A percentile compares a stretch with the other conserved stretches of the same genome.
Evolutionary conservation across 2,888 invertebrate genomes (phyloP).

Genomic region (Petrolisthes cinctipes): DNA sequence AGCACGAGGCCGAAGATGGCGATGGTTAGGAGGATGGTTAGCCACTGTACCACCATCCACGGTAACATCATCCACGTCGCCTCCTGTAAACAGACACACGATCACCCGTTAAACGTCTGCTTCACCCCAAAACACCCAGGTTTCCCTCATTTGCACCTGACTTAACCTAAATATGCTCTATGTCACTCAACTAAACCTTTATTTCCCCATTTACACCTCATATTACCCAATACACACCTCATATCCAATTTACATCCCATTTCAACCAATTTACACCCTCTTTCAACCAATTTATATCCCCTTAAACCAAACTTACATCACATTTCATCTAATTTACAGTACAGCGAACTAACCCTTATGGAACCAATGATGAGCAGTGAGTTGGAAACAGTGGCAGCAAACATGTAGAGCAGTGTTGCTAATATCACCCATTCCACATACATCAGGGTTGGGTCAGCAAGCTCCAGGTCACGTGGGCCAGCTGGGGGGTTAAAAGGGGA

Average conservation of each 20-base stretch:
- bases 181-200: background rate
- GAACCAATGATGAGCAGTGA: constrained; percentile 37
- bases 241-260: background rate
- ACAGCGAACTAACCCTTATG: constrained; percentile 29
- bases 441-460: constrained; percentile 42
- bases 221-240: background rate
- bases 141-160: too few species aligned
- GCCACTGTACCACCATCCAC: constrained; percentile 61
- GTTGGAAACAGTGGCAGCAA: constrained; percentile 38
- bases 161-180: too few species aligned
- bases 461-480: constrained; percentile 29
- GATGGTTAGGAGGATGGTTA: constrained; percentile 51
- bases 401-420: constrained; percentile 41
- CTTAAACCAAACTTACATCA: background rate
- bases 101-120: too few species aligned
- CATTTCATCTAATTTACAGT: background rate
- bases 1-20: constrained; percentile 41
- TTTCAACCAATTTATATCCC: background rate
- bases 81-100: constrained; percentile 28
- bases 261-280: too few species aligned
- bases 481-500: background rate
- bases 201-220: background rate
- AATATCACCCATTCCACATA: constrained; percentile 44
- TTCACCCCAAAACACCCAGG: too few species aligned
- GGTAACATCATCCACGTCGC: constrained; percentile 45